Evolutionary conservation across 2,888 invertebrate genomes (phyloP).

Genomic region (Ormyrus nitidulus): DNA sequence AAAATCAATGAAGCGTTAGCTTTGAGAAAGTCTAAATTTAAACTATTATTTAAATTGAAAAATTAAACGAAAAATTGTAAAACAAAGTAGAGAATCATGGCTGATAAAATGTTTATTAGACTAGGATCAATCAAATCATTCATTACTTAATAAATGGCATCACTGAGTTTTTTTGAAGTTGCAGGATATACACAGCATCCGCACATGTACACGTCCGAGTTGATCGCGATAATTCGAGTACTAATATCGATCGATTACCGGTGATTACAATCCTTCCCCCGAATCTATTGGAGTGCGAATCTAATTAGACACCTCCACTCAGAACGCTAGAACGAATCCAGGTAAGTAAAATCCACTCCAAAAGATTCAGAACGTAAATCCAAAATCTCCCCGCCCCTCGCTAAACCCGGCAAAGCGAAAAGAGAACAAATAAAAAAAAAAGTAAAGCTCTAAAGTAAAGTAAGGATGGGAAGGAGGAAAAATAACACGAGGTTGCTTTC

Average conservation of each 20-base stretch:
- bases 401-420: neutral
- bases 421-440: neutral
- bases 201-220: conserved; percentile 43
- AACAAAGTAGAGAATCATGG: too few species aligned
- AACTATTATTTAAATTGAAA: neutral
- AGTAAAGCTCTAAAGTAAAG: neutral
- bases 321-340: neutral
- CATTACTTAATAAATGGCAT: too few species aligned
- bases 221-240: neutral
- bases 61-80: neutral
- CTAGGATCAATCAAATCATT: too few species aligned
- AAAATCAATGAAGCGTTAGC: neutral
- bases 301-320: neutral
- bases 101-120: too few species aligned
- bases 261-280: neutral
- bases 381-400: too few species aligned
- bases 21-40: neutral
- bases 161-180: neutral
- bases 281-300: conserved; percentile 15
- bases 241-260: neutral
- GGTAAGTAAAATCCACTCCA: neutral
- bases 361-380: conserved; percentile 8
- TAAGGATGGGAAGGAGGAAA: conserved; percentile 5
- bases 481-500: conserved; percentile 68
- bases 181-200: neutral